Conservation (phyloP, 92 coral and sea anemone genomes). For the Galaxea fascicularis region DNA sequence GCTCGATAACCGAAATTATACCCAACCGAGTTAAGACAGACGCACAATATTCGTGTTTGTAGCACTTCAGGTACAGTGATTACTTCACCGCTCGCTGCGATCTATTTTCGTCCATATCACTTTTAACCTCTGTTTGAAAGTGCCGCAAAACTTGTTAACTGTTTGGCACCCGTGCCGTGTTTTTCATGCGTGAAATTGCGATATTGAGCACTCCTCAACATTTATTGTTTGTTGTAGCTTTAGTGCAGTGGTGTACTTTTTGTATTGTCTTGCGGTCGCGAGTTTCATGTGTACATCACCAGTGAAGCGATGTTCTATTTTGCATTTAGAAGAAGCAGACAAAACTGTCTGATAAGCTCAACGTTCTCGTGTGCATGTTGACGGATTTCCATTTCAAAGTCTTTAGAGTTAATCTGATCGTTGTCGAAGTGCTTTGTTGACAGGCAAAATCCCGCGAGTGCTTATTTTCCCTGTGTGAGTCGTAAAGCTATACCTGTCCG, state of each 20-base stretch:
- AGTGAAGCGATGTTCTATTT: slow-evolving; percentile 13
- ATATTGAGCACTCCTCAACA: slow-evolving; percentile 4
- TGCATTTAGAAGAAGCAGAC: background rate
- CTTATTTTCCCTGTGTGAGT: slow-evolving; percentile 15
- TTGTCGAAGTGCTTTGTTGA: slow-evolving; percentile 32
- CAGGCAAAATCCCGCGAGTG: slow-evolving; percentile 23
- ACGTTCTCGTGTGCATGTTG: slow-evolving; percentile 5
- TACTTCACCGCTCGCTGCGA: slow-evolving; percentile 8
- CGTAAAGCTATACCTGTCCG: background rate
- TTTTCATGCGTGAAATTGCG: slow-evolving; percentile 10
- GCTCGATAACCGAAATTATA: slow-evolving; percentile 27
- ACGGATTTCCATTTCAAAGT: slow-evolving; percentile 32
- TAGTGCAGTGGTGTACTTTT: slow-evolving; percentile 12
- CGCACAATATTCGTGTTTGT: slow-evolving; percentile 25
- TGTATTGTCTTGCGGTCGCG: slow-evolving; percentile 1
- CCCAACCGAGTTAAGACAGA: slow-evolving; percentile 25
- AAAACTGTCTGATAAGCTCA: slow-evolving; percentile 5
- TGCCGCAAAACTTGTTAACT: background rate
- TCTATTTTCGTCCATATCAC: slow-evolving; percentile 7
- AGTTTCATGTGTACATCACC: background rate
- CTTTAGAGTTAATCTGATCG: slow-evolving; percentile 35
- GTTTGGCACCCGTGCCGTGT: background rate
- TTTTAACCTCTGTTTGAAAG: background rate
- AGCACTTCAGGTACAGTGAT: slow-evolving; percentile 27
- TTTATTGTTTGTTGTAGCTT: slow-evolving; percentile 34